Conservation (phyloP, 2,888 invertebrate genomes). For the Tetrapedia diversipes region DNA sequence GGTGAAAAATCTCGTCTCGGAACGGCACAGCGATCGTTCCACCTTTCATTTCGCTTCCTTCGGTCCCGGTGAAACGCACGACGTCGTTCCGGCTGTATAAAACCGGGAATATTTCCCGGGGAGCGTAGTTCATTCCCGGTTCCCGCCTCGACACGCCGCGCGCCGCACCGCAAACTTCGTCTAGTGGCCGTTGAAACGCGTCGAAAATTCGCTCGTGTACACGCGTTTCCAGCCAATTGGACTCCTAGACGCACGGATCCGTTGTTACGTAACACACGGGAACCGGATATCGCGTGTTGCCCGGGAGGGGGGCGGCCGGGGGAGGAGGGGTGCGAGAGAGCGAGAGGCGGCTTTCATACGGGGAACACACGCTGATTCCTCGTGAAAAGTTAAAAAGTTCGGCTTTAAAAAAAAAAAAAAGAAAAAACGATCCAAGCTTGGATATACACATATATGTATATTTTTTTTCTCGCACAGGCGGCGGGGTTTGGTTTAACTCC, state of each 20-base stretch:
- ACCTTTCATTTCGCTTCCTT: constrained; percentile 26
- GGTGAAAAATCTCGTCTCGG: constrained; percentile 37
- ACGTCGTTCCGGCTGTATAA: constrained; percentile 36
- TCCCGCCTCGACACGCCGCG: no score
- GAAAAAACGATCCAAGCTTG: neutral
- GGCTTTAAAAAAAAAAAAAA: neutral
- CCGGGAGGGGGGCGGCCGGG: neutral
- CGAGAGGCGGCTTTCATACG: neutral
- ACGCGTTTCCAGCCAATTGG: constrained; percentile 51
- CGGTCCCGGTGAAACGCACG: constrained; percentile 8
- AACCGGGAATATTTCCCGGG: constrained; percentile 46
- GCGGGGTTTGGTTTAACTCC: no score
- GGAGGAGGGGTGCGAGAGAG: no score
- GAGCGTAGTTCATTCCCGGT: constrained; percentile 47
- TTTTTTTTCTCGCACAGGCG: neutral
- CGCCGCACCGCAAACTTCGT: constrained; percentile 43
- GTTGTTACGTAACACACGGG: constrained; percentile 27
- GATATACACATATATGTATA: no score
- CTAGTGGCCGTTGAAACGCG: constrained; percentile 28
- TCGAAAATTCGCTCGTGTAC: constrained; percentile 53
- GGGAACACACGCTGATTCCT: neutral
- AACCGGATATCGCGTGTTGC: neutral
- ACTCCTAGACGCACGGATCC: constrained; percentile 21
- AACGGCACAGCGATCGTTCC: constrained; percentile 21
- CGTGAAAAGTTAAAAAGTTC: constrained; percentile 10